These are phyloP conservation scores for Pentamera pediparva DNA, from an alignment of 53 echinoderm and acorn worm genomes.

Conservation along the genomic window DNA sequence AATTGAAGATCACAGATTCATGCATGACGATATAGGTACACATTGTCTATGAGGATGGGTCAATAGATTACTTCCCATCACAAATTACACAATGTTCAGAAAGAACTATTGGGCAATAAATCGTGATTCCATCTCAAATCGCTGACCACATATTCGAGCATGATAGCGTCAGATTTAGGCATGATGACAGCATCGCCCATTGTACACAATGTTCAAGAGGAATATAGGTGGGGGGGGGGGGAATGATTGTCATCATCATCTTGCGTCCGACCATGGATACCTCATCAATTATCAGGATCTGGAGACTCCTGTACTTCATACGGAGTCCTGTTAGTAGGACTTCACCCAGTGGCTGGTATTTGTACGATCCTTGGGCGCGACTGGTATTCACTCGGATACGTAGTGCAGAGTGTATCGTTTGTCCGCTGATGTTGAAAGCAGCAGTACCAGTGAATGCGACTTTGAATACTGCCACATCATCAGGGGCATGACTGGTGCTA, in stretches of 20 bases:
- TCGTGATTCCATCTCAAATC: too few species aligned
- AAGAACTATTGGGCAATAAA: too few species aligned
- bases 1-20: too few species aligned
- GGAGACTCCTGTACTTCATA: conserved; percentile 11
- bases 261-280: conserved; percentile 34
- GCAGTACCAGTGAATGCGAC: conserved; percentile 47
- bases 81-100: too few species aligned
- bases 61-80: too few species aligned
- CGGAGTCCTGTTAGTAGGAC: conserved; percentile 5
- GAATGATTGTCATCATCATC: conserved; percentile 11
- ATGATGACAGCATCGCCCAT: too few species aligned
- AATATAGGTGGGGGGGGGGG: too few species aligned
- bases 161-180: too few species aligned
- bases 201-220: too few species aligned
- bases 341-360: conserved; percentile 33
- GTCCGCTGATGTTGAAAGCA: conserved; percentile 38
- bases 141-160: too few species aligned
- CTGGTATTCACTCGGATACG: conserved; percentile 1
- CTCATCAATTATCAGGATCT: conserved; percentile 37
- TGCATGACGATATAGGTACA: too few species aligned
- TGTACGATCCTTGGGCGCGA: background rate
- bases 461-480: conserved; percentile 1
- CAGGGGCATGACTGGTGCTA: background rate
- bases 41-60: too few species aligned
- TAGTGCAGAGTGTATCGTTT: conserved; percentile 36